These are phyloP conservation scores for Stenoptilia bipunctidactyla DNA, from an alignment of 2,888 invertebrate species.

Conservation along the genomic window DNA sequence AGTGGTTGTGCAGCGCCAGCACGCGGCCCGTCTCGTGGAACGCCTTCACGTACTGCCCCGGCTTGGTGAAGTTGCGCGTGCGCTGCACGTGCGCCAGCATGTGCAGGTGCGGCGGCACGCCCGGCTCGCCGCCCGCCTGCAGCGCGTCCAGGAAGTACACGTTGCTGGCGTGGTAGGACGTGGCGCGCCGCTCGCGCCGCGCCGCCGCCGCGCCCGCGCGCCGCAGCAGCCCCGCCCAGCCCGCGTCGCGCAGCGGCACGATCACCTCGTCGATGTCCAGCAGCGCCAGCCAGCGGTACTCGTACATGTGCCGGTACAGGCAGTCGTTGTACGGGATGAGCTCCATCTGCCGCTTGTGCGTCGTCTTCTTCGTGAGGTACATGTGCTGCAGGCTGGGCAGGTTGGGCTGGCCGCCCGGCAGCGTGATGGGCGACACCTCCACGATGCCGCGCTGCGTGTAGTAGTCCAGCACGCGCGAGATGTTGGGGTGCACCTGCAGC, in stretches of 20 bases:
- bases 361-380: slow-evolving; percentile 90
- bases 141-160: slow-evolving; percentile 93
- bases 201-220: slow-evolving; percentile 73
- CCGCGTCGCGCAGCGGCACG: slow-evolving; percentile 82
- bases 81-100: slow-evolving; percentile 94
- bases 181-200: slow-evolving; percentile 65
- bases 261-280: slow-evolving; percentile 96
- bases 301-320: slow-evolving; percentile 91
- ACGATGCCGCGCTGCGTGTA: slow-evolving; percentile 77
- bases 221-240: slow-evolving; percentile 85
- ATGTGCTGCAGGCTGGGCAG: slow-evolving; percentile 89
- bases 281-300: slow-evolving; percentile 90
- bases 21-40: slow-evolving; percentile 94
- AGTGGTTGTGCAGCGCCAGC: slow-evolving; percentile 92
- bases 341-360: slow-evolving; percentile 95
- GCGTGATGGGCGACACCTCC: slow-evolving; percentile 82
- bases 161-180: slow-evolving; percentile 90
- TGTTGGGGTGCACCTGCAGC: slow-evolving; percentile 91
- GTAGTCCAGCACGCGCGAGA: slow-evolving; percentile 82
- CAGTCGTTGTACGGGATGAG: slow-evolving; percentile 97
- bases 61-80: slow-evolving; percentile 91
- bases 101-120: slow-evolving; percentile 89
- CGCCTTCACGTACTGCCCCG: slow-evolving; percentile 93
- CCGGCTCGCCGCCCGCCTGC: slow-evolving; percentile 82
- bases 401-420: slow-evolving; percentile 93